A percentile compares a stretch with the other conserved stretches of the same genome.
Evolutionary conservation across 2,113 vertebrate species (phyloP).

Genomic region (Cettia cetti): DNA sequence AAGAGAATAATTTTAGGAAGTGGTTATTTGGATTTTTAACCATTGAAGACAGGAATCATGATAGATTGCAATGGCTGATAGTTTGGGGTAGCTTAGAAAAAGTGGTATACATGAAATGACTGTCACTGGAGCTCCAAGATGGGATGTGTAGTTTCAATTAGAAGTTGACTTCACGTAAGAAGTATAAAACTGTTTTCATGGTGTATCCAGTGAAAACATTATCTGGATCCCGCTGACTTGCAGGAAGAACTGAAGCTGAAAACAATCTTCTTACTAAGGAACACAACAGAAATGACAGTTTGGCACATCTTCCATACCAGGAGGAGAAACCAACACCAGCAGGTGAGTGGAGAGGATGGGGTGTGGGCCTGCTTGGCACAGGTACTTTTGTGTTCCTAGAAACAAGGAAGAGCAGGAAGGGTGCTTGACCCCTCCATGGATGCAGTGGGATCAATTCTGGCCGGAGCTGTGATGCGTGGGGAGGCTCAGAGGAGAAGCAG

Average conservation of each 20-base stretch:
- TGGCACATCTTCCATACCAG: background rate
- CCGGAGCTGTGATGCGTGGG: fast-evolving
- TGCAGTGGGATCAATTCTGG: background rate
- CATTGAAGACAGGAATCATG: background rate
- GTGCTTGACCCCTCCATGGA: fast-evolving
- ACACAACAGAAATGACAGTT: background rate
- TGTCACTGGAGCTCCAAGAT: background rate
- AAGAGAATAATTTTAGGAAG: background rate
- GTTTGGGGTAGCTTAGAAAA: background rate
- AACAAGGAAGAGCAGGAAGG: background rate
- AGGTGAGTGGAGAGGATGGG: background rate
- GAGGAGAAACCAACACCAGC: background rate
- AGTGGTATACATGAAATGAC: background rate
- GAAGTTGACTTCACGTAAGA: background rate
- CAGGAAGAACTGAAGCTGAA: background rate
- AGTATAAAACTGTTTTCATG: background rate
- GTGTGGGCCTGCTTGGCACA: background rate
- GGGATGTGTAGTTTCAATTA: background rate
- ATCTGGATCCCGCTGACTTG: background rate
- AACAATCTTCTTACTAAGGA: background rate
- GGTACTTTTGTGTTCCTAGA: background rate
- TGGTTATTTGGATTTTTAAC: background rate
- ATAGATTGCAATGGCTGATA: background rate
- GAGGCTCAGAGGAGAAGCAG: background rate
- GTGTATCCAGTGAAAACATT: background rate